Base-by-base conservation (phyloP, 1,140 invertebrate species). In the Drosophila persimilis region DNA sequence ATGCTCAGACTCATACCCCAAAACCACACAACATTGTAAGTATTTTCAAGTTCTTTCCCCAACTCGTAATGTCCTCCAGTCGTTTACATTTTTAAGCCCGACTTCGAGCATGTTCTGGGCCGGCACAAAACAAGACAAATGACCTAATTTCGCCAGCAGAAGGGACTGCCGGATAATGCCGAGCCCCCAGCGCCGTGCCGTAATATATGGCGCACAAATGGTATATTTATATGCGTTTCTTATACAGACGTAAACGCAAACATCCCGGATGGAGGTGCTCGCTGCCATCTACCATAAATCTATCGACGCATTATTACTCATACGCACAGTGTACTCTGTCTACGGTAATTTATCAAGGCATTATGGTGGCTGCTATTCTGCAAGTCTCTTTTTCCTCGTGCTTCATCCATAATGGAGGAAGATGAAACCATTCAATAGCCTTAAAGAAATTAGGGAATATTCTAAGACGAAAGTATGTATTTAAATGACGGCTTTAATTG, bases 181-280 rank as follows among this genome's bases (percentile, higher is more conserved):
- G 35, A 11, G 35, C 43, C 59, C 46, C 52, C 59, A 58, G 61
- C 29, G 62, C 48, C 62, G 45, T 45, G 63, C 56, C 73, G 66
- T 81, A 84, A 84, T 84, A 84, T 84, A 84, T 84, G 63, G 80
- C 62, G 44, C 51, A 76, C 45, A 69, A 84, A 85, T 85, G 59
- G 62, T 65, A 65, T 86, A 85, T 85, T 85, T 86, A 80, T 80
- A 86, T 80, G 77, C 77, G 80, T 86, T 85, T 86, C 39, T 86
- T 86, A 85, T 75, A 69, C 83, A 86, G 69, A 85, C 72, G 58
- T 75, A 77, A 77, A 51, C 70, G 81, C 62, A 66, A 71, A 64
- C 65, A 73, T 35, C 50, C 64, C 35, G 35, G n/a, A 54, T n/a
- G 41, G 29, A 47, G 57, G 63, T 47, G 53, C 57, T 54, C 31